A percentile compares a stretch with the other conserved stretches of the same genome.
Conservation (phyloP, 1,140 invertebrate genomes). For the Pseudomyrmex gracilis region DNA sequence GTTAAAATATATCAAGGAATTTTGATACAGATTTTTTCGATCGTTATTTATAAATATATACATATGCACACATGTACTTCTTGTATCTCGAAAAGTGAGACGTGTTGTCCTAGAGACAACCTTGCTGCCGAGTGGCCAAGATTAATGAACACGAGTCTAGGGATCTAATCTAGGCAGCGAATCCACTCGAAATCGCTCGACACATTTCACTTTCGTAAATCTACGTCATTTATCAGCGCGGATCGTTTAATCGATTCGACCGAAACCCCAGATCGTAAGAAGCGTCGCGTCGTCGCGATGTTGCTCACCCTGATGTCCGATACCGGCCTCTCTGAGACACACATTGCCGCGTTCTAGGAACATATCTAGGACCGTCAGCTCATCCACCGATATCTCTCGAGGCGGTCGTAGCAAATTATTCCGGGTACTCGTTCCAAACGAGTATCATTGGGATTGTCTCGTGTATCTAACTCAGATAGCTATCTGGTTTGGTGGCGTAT, state of each 20-base stretch:
- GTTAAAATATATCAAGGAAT: not conserved
- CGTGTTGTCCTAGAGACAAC: not conserved
- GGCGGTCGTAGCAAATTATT: slow-evolving; percentile 64
- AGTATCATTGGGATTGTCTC: slow-evolving; percentile 27
- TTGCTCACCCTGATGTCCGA: slow-evolving; percentile 19
- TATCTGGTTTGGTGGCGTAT: slow-evolving; percentile 54
- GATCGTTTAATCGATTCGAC: slow-evolving; percentile 41
- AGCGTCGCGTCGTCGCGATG: slow-evolving; percentile 30
- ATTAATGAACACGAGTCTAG: slow-evolving; percentile 28
- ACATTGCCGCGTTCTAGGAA: not conserved
- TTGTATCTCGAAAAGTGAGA: not conserved
- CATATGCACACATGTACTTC: not conserved
- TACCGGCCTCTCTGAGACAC: slow-evolving; percentile 22
- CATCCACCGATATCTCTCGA: slow-evolving; percentile 55
- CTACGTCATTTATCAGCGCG: slow-evolving; percentile 44
- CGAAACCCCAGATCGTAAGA: slow-evolving; percentile 61
- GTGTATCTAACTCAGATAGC: slow-evolving; percentile 56
- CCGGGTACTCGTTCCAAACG: slow-evolving; percentile 25
- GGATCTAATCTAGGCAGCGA: slow-evolving; percentile 6
- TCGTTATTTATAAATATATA: no score
- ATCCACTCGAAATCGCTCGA: slow-evolving; percentile 43
- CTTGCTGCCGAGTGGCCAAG: not conserved
- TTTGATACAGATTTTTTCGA: not conserved
- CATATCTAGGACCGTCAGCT: slow-evolving; percentile 1
- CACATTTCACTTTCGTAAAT: slow-evolving; percentile 12